Evolutionary conservation across 1,140 invertebrate species (phyloP), one percentile per base, ranked within the genome.

Genomic region (Nylanderia fulva): DNA sequence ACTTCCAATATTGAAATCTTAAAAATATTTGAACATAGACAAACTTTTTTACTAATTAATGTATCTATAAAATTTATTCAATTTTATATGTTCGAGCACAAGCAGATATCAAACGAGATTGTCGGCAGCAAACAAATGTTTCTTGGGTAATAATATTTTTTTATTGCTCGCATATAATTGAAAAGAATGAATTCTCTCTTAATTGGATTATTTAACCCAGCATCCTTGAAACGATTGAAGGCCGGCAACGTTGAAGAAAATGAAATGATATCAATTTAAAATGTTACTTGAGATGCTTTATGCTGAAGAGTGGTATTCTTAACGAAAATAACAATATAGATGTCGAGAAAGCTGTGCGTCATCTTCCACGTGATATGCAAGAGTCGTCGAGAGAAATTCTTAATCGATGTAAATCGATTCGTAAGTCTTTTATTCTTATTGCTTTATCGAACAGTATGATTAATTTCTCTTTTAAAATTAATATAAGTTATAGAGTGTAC

Each of bases 221-320:
- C 24, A 18, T 87, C 91, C 0, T 82, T 93, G 29, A 92, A 86
- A 54, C 90, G 82, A 83, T 36, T 93, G 7, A 92, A 91, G 69
- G 66, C 85, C 0, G 93, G 91, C 0, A 64, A 92, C 56, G 88
- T 92, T n/a, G 86, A 91, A 7, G 86, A 91, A 56, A 80, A 89
- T 29, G 91, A 56, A 80, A 89, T 29, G 91, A 94, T 74, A 69
- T 33, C 0, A 91, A 90, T 82, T 83, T 93, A 33, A 94, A 94
- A 45, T 94, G 93, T 75, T 94, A 94, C 61, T 39, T 94, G 2
- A 86, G 84, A 68, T 94, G 93, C 48, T 91, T 93, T n/a, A 89
- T 94, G 91, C 39, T 69, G 13, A 93, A 90, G 72, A 89, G 89
- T 69, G 91, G 92, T 52, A 91, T 93, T 60, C 85, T 93, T 48